Percentiles rank a stretch among this genome's conserved stretches.
Conservation (phyloP, 2,888 invertebrate species). For the Pimpla rufipes region DNA sequence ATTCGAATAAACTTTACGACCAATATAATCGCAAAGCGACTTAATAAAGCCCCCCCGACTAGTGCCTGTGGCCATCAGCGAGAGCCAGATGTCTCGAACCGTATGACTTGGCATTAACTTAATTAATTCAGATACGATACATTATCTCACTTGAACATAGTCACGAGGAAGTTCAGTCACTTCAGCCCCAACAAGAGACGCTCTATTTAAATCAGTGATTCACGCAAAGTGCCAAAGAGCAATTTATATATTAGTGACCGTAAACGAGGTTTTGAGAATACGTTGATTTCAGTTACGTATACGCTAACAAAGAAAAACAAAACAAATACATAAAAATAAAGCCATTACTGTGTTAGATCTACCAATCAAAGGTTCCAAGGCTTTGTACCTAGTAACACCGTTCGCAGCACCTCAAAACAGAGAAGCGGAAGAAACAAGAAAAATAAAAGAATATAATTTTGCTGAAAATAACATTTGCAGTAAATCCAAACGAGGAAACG, state of each 20-base stretch:
- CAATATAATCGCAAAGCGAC: slow-evolving; percentile 25
- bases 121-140: slow-evolving; percentile 23
- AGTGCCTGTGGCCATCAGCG: not conserved
- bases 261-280: not conserved
- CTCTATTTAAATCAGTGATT: slow-evolving; percentile 22
- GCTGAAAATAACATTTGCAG: no score
- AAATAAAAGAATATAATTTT: no score
- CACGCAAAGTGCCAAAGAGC: not conserved
- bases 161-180: slow-evolving; percentile 10
- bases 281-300: not conserved
- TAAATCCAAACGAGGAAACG: no score
- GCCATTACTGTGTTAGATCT: not conserved
- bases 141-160: slow-evolving; percentile 4
- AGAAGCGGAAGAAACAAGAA: no score
- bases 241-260: not conserved
- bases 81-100: slow-evolving; percentile 22
- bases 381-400: no score
- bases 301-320: not conserved
- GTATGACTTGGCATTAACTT: slow-evolving; percentile 14
- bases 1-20: slow-evolving; percentile 26
- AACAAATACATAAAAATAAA: not conserved
- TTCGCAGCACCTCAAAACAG: no score
- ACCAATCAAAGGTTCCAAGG: no score
- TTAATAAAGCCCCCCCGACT: not conserved
- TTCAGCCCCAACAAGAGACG: not conserved